A percentile compares a stretch with the other conserved stretches of the same genome.
These are phyloP conservation scores for Heterodera carotae DNA, from an alignment of 1,140 invertebrate genomes.

Conservation along the genomic window DNA sequence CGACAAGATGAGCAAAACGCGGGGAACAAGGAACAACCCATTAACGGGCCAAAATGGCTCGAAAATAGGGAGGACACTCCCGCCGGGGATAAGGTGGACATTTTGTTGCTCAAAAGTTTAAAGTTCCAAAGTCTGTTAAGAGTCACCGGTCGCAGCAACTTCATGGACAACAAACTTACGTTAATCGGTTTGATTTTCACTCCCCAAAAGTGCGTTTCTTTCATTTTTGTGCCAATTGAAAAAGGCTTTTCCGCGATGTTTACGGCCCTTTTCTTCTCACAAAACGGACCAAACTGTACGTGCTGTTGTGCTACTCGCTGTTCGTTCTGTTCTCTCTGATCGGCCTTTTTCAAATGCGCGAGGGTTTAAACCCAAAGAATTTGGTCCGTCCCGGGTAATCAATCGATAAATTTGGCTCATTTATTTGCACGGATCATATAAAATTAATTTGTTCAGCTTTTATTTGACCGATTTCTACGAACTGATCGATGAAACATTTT, in stretches of 20 bases:
- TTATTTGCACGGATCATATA: constrained; percentile 33
- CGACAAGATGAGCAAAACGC: too few relatives aligned
- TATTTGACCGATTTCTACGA: constrained; percentile 63
- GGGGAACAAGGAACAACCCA: too few relatives aligned
- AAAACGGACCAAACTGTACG: constrained; percentile 75
- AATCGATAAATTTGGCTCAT: too few relatives aligned
- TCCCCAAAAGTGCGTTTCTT: not conserved
- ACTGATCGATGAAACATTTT: constrained; percentile 69
- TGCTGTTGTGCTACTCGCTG: constrained; percentile 77
- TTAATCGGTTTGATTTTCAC: constrained; percentile 65
- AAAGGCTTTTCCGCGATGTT: constrained; percentile 77
- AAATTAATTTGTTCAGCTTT: constrained; percentile 53
- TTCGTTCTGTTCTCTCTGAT: constrained; percentile 84
- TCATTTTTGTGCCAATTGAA: not conserved
- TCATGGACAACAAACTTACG: constrained; percentile 57
- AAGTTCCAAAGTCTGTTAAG: not conserved
- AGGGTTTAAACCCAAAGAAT: constrained; percentile 59
- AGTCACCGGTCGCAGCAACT: constrained; percentile 40
- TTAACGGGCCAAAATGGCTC: too few relatives aligned
- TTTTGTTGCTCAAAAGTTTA: constrained; percentile 21
- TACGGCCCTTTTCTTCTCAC: constrained; percentile 79
- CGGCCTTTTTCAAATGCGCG: constrained; percentile 82
- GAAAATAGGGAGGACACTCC: not conserved
- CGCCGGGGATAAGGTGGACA: not conserved
- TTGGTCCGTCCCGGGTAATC: constrained; percentile 38